Evolutionary conservation across 2,888 invertebrate genomes (phyloP).

Genomic region (Drosophila eohydei): DNA sequence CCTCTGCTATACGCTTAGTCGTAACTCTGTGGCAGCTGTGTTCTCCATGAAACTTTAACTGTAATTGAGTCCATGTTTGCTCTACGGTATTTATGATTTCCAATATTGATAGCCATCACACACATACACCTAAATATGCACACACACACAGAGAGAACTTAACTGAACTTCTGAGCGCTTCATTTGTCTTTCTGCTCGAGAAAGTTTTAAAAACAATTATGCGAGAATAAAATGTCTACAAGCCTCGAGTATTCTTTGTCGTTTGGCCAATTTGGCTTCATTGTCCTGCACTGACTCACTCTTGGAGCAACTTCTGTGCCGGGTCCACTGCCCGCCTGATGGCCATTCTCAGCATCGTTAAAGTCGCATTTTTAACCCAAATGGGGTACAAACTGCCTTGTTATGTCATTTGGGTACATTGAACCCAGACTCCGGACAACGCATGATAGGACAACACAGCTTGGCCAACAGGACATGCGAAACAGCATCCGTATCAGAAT

Average conservation of each 20-base stretch:
- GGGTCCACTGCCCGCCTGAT: constrained; percentile 12
- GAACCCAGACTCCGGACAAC: constrained; percentile 53
- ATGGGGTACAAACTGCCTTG: constrained; percentile 75
- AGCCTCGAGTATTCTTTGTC: constrained; percentile 15
- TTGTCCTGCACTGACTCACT: constrained; percentile 30
- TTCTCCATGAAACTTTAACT: constrained; percentile 32
- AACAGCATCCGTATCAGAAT: constrained; percentile 8
- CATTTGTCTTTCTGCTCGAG: constrained; percentile 65
- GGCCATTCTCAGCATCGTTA: constrained; percentile 61
- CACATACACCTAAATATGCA: too few species aligned
- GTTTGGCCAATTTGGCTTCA: constrained; percentile 44
- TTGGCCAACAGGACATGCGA: constrained; percentile 34
- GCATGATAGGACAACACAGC: constrained; percentile 46
- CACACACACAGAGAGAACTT: neutral
- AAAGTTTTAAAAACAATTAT: constrained; percentile 66
- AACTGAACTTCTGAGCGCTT: constrained; percentile 52
- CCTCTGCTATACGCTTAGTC: constrained; percentile 8
- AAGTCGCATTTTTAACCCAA: constrained; percentile 76
- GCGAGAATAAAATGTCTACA: constrained; percentile 56
- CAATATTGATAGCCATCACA: constrained; percentile 39
- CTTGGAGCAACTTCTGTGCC: neutral
- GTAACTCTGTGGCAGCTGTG: constrained; percentile 37
- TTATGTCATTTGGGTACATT: constrained; percentile 72
- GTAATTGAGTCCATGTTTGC: constrained; percentile 19
- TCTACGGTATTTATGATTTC: constrained; percentile 8